Evolutionary conservation across 2,888 invertebrate species (phyloP).

Genomic region (Bedellia somnulentella): DNA sequence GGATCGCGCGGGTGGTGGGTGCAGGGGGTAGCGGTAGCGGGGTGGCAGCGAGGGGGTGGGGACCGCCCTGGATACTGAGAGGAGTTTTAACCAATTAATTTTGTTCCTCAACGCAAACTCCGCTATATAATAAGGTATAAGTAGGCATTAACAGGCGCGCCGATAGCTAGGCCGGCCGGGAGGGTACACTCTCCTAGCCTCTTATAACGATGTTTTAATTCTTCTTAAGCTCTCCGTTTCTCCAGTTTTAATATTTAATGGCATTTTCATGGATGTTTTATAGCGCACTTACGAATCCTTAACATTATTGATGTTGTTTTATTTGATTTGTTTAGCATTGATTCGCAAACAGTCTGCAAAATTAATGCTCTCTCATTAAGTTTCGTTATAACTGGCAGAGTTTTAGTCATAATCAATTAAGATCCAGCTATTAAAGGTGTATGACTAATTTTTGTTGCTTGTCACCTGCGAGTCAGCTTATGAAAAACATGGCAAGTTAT

Average conservation of each 20-base stretch:
- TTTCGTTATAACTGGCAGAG: too few relatives aligned
- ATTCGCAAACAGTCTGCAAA: too few relatives aligned
- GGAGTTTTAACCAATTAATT: constrained; percentile 65
- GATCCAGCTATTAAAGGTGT: too few relatives aligned
- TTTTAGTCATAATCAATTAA: too few relatives aligned
- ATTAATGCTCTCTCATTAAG: too few relatives aligned
- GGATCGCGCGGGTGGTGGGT: constrained; percentile 44
- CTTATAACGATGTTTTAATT: constrained; percentile 60
- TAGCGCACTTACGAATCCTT: not conserved
- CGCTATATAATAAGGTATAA: constrained; percentile 62
- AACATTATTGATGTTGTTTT: not conserved
- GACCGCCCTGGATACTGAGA: constrained; percentile 61
- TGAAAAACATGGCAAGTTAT: too few relatives aligned
- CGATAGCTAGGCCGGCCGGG: constrained; percentile 53
- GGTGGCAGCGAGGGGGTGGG: constrained; percentile 27
- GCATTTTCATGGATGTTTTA: constrained; percentile 35
- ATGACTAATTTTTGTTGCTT: too few relatives aligned
- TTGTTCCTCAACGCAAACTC: constrained; percentile 64
- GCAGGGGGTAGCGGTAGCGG: constrained; percentile 11
- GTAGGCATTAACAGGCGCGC: constrained; percentile 60
- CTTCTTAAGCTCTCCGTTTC: constrained; percentile 61
- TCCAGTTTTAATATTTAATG: constrained; percentile 62
- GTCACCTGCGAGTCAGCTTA: constrained; percentile 3
- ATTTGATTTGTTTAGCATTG: too few relatives aligned
- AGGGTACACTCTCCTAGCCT: constrained; percentile 44